Percentiles rank a stretch among this genome's conserved stretches.
Conservation (phyloP, 2,113 vertebrate genomes). For the Campylomormyrus numenius region DNA sequence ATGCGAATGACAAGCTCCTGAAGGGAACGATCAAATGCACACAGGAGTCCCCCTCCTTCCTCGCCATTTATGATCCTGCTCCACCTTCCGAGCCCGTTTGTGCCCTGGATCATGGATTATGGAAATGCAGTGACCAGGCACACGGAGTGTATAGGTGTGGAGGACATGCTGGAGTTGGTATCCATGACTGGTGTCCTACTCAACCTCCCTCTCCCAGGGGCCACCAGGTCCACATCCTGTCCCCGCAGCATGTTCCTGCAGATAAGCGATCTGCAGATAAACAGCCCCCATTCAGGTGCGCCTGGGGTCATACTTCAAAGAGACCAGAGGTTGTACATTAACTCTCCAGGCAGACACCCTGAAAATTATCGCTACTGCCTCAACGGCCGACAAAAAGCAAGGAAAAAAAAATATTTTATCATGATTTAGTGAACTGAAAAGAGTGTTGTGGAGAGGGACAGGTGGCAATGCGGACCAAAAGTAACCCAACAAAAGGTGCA, state of each 20-base stretch:
- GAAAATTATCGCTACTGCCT: conserved; percentile 25
- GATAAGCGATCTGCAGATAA: conserved; percentile 27
- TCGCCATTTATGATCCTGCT: neutral
- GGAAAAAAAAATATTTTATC: neutral
- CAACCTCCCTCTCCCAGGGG: neutral
- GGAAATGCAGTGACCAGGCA: neutral
- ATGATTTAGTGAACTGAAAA: conserved; percentile 12
- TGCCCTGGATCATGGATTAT: neutral
- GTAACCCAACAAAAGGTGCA: neutral
- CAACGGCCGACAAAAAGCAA: neutral
- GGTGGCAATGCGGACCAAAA: neutral
- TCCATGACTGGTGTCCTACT: neutral
- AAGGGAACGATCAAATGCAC: neutral
- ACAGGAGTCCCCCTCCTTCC: neutral
- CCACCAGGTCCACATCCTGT: neutral
- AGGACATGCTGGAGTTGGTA: neutral
- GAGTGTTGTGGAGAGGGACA: neutral
- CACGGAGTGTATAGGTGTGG: neutral
- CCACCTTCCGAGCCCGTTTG: neutral
- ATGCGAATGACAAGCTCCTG: neutral
- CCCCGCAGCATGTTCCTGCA: conserved; percentile 21
- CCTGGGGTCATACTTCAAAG: neutral
- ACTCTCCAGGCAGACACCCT: conserved; percentile 23
- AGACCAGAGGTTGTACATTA: conserved; percentile 33
- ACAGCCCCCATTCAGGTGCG: conserved; percentile 19